Evolutionary conservation across 2,797 vertebrate genomes (phyloP).

Genomic region (Macroramphosus scolopax): DNA sequence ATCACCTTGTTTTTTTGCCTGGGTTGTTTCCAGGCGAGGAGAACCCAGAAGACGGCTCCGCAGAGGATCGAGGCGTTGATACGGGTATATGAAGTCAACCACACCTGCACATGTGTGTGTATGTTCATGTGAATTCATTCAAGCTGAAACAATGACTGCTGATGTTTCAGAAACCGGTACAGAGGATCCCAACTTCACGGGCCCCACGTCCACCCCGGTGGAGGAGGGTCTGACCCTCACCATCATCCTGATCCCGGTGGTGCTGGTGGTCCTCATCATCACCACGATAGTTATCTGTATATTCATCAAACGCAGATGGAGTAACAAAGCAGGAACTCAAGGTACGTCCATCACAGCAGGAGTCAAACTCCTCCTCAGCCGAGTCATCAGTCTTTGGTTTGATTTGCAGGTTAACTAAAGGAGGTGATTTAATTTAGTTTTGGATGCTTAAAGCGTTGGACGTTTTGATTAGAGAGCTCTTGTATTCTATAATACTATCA

Average conservation of each 20-base stretch:
- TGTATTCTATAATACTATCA: too few relatives aligned
- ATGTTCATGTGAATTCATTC: too few relatives aligned
- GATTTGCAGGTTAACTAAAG: too few relatives aligned
- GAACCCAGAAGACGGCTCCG: neutral
- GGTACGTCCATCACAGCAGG: conserved; percentile 33
- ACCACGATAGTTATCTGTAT: conserved; percentile 44
- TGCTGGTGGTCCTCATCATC: conserved; percentile 54
- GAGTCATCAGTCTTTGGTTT: too few relatives aligned
- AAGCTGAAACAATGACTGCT: neutral
- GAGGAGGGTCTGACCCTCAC: neutral
- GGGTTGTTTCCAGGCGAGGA: conserved; percentile 8
- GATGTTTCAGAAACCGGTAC: accelerated
- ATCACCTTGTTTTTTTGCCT: too few relatives aligned
- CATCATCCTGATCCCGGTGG: conserved; percentile 60
- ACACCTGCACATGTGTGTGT: too few relatives aligned
- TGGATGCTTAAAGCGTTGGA: too few relatives aligned
- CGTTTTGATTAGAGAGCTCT: too few relatives aligned
- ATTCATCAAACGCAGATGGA: conserved; percentile 45
- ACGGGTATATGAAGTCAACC: too few relatives aligned
- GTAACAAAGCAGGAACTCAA: conserved; percentile 14
- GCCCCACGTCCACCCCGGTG: accelerated
- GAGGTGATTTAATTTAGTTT: neutral
- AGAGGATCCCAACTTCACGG: accelerated
- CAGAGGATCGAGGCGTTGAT: too few relatives aligned
- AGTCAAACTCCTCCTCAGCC: neutral